Base-by-base conservation (phyloP, 2,888 invertebrate species). In the Campoplex capitator region DNA sequence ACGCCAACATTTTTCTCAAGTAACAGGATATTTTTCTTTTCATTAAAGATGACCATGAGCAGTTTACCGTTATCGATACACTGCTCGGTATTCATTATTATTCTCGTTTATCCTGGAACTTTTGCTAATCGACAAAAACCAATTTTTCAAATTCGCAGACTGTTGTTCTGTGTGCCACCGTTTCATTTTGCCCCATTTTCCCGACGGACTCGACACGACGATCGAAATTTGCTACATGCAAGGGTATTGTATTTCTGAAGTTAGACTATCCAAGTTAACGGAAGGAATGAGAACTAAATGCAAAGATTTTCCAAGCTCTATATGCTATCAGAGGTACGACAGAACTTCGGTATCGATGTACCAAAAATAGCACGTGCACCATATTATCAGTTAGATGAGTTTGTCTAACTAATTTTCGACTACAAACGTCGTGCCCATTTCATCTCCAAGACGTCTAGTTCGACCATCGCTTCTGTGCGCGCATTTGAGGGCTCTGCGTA, bases 1-100 rank as follows among this genome's bases (percentile, higher is more conserved):
- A 71, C 48, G 28, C 23, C 13, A 38, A 28, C 23, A 3, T 58
- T 58, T 48, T 71, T 48, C 6, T 45, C 45, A 70, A 70, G 28
- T 48, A 48, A 71, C 70, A 48, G 28, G 18, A 28, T 8, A 28
- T 48, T 71, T 28, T 48, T 71, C n/a, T 51, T 71, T 28, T 28
- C 32, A 51, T 18, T 32, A 8, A 32, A 51, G 32, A 71, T 51
- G 18, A 71, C 11, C 32, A 51, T 42, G 9, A 32, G 32, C 23
- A 18, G 18, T 48, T 71, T 48, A 51, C 32, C 16, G 48, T 45
- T 42, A 56, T 74, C n/a, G 23, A 58, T 73, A 73, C 54, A 13
- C n/a, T 7, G 11, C n/a, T 11, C 38, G 32, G 54, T 13, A 58
- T 58, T 38, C 13, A 38, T 23, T 38, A n/a, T 28, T 51, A 28